These are phyloP conservation scores for Coptodon rendalli DNA, from an alignment of 2,113 vertebrate genomes.

Conservation along the genomic window DNA sequence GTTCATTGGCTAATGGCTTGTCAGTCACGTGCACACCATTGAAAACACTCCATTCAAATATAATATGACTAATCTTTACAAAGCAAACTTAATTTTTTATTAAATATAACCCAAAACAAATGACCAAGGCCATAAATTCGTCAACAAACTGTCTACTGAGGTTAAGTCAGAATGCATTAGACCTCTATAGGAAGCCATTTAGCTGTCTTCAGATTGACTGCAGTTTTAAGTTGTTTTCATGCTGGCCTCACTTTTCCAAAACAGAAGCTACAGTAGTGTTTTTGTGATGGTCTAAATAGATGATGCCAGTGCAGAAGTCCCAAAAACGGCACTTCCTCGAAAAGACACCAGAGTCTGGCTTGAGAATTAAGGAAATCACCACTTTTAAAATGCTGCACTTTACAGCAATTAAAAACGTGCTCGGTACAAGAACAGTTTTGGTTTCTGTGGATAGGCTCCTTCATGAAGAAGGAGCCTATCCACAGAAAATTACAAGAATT, in stretches of 20 bases:
- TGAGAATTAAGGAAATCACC: neutral
- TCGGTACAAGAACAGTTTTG: neutral
- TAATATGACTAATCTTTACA: neutral
- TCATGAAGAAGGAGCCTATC: neutral
- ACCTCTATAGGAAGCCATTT: neutral
- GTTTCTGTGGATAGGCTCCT: neutral
- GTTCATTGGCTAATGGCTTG: neutral
- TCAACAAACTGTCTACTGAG: neutral
- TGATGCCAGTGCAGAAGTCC: neutral
- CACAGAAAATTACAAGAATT: neutral
- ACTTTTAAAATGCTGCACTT: neutral
- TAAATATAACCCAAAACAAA: neutral
- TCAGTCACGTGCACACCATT: neutral
- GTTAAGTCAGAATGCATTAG: neutral
- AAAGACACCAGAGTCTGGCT: neutral
- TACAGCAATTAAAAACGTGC: neutral
- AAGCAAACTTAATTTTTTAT: neutral
- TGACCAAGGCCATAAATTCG: neutral
- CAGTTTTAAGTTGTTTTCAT: neutral
- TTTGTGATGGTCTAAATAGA: neutral
- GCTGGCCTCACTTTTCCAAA: neutral
- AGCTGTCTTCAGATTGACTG: neutral
- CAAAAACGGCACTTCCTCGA: neutral
- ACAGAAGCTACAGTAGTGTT: neutral
- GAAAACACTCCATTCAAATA: neutral